A percentile compares a stretch with the other conserved stretches of the same genome.
These are phyloP conservation scores for Macroglossus sobrinus DNA, from an alignment of 2,113 vertebrate genomes.

Conservation along the genomic window DNA sequence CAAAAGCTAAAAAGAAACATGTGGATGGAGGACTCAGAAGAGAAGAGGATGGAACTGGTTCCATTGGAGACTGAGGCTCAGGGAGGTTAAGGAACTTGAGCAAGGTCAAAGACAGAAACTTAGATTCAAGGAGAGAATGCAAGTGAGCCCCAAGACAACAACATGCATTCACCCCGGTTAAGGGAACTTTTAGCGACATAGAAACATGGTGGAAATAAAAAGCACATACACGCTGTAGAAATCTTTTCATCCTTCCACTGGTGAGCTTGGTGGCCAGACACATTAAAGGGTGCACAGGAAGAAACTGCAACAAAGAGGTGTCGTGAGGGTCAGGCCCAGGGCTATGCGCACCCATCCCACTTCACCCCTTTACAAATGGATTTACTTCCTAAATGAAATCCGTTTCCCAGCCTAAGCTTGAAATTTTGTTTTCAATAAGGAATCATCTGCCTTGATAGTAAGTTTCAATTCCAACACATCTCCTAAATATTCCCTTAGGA, in stretches of 20 bases:
- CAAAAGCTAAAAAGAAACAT: neutral
- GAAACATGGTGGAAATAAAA: neutral
- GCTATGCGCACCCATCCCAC: neutral
- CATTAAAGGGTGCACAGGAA: conserved; percentile 44
- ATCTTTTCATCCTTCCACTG: conserved; percentile 48
- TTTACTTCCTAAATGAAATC: conserved; percentile 61
- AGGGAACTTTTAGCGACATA: neutral
- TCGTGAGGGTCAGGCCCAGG: neutral
- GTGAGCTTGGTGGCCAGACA: conserved; percentile 61
- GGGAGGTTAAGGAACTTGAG: neutral
- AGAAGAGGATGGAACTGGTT: neutral
- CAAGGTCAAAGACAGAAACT: neutral
- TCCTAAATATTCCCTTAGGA: neutral
- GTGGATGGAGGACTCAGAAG: neutral
- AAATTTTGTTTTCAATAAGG: conserved; percentile 58
- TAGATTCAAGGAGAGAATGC: neutral
- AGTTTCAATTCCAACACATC: conserved; percentile 5
- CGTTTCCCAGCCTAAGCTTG: neutral
- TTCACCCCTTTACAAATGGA: conserved; percentile 46
- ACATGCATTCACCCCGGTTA: neutral
- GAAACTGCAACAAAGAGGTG: conserved; percentile 25
- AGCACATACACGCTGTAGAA: neutral
- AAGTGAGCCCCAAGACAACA: neutral
- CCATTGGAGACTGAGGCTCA: neutral
- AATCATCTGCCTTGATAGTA: neutral